These are phyloP conservation scores for Anarhynchus alexandrinus DNA, from an alignment of 2,113 vertebrate species.

Conservation along the genomic window DNA sequence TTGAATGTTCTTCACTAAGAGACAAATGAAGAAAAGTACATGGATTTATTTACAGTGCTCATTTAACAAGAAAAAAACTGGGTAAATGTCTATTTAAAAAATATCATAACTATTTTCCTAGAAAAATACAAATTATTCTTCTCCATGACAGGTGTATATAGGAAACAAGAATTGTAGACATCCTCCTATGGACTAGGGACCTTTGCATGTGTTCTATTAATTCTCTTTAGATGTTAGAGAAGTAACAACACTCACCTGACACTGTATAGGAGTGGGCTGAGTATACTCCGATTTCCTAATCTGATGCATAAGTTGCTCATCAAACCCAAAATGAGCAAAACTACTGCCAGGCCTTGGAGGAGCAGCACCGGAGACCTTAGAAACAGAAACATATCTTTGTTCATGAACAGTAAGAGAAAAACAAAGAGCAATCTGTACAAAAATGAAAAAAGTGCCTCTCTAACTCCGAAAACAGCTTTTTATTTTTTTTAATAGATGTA, in stretches of 20 bases:
- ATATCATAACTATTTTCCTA: neutral
- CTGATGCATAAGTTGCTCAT: constrained; percentile 97
- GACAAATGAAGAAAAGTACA: neutral
- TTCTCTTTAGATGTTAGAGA: neutral
- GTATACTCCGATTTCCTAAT: constrained; percentile 99
- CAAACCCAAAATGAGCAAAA: constrained; percentile 97
- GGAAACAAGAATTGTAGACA: neutral
- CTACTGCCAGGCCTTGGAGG: constrained; percentile 93
- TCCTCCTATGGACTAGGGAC: neutral
- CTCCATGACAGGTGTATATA: neutral
- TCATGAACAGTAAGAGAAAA: neutral
- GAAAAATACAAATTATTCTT: neutral
- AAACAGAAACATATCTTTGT: constrained; percentile 8
- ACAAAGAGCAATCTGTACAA: neutral
- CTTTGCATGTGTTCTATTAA: accelerated
- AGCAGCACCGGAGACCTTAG: constrained; percentile 95
- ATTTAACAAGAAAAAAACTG: neutral
- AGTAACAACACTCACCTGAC: constrained; percentile 81
- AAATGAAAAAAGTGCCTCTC: neutral
- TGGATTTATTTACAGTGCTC: neutral
- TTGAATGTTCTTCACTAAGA: neutral
- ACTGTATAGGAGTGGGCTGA: constrained; percentile 98
- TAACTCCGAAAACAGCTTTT: neutral
- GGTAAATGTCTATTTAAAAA: neutral
- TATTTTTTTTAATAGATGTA: neutral